Percentiles rank a stretch among this genome's conserved stretches.
phyloP scores from a whole-genome alignment of 2,797 vertebrate species.

The Steatocranus sp. region DNA sequence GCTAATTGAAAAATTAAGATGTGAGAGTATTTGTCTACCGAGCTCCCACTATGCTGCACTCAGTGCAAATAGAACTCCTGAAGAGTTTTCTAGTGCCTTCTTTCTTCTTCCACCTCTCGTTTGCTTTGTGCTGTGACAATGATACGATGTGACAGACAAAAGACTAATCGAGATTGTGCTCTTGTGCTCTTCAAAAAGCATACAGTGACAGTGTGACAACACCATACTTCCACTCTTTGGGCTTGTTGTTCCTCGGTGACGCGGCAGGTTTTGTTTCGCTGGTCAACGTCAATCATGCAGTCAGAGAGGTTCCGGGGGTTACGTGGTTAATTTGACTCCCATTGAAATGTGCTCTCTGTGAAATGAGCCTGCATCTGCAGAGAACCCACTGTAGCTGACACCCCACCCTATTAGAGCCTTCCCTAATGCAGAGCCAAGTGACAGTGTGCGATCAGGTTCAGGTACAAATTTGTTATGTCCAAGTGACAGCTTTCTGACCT shows the following conservation, averaged over 20 bases:
- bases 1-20: slow-evolving; percentile 84
- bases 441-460: slow-evolving; percentile 49
- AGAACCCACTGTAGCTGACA: slow-evolving; percentile 30
- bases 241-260: background rate
- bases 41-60: slow-evolving; percentile 57
- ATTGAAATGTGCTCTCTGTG: slow-evolving; percentile 25
- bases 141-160: background rate
- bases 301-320: slow-evolving; percentile 11
- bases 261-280: slow-evolving; percentile 5
- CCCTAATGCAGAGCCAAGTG: slow-evolving; percentile 34
- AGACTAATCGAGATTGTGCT: background rate
- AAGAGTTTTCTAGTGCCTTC: slow-evolving; percentile 8
- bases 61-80: slow-evolving; percentile 49
- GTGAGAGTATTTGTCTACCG: slow-evolving; percentile 72
- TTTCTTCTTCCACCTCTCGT: background rate
- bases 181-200: background rate
- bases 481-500: slow-evolving; percentile 39
- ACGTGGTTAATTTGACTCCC: slow-evolving; percentile 30
- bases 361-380: slow-evolving; percentile 26
- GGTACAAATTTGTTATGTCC: slow-evolving; percentile 27
- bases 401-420: slow-evolving; percentile 17
- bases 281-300: slow-evolving; percentile 5
- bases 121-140: background rate
- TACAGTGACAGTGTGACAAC: background rate
- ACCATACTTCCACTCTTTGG: background rate